phyloP scores from a whole-genome alignment of 2,888 invertebrate species.

The Agapetus fuscipes region DNA sequence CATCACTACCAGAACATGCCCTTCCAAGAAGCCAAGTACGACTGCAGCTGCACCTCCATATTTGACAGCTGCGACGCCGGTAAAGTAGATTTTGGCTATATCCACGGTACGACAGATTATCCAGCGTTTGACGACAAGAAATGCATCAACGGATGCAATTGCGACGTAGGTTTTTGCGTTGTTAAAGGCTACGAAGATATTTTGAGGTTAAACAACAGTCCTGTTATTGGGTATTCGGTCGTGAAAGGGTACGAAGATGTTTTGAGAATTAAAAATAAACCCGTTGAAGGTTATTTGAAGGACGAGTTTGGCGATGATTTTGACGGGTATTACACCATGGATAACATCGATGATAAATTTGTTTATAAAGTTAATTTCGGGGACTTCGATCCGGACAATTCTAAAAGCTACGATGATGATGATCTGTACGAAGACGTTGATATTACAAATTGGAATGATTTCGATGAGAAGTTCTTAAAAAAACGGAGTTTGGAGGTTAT shows the following conservation, averaged over 20 bases:
- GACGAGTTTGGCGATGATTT: slow-evolving; percentile 32
- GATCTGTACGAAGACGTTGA: slow-evolving; percentile 24
- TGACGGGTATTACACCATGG: slow-evolving; percentile 14
- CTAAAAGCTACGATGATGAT: slow-evolving; percentile 22
- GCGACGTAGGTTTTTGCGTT: too few relatives aligned
- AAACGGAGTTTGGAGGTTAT: slow-evolving; percentile 37
- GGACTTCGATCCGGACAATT: slow-evolving; percentile 17
- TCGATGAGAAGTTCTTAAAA: slow-evolving; percentile 20
- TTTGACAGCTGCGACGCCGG: too few relatives aligned
- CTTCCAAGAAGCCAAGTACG: too few relatives aligned
- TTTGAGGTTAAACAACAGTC: neutral
- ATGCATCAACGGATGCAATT: neutral
- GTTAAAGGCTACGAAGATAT: neutral
- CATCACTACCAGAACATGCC: slow-evolving; percentile 13
- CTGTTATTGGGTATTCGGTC: neutral
- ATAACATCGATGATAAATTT: slow-evolving; percentile 13
- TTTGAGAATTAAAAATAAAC: neutral
- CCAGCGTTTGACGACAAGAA: neutral
- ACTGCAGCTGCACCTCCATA: too few relatives aligned
- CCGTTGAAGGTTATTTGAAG: slow-evolving; percentile 5
- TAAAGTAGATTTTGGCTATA: too few relatives aligned
- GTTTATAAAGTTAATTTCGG: slow-evolving; percentile 17
- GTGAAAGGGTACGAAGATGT: neutral
- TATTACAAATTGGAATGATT: slow-evolving; percentile 29
- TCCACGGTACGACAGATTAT: neutral